phyloP scores from a whole-genome alignment of 2,888 invertebrate genomes.

The Prosapia bicincta region DNA sequence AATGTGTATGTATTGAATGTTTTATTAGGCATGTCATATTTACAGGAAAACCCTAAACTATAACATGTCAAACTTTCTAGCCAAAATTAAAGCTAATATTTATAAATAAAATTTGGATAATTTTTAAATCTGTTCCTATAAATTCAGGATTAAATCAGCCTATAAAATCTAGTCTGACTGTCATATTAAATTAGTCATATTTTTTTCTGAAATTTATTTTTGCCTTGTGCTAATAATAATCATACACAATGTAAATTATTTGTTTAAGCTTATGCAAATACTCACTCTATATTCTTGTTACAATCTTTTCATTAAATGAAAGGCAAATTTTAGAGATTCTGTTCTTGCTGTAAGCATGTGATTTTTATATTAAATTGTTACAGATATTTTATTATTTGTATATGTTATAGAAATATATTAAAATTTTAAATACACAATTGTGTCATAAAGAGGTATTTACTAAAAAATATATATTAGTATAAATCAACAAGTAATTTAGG shows the following conservation, averaged over 20 bases:
- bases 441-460: background rate
- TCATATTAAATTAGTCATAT: background rate
- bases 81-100: too few species aligned
- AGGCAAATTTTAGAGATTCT: constrained; percentile 6
- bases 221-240: background rate
- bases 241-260: background rate
- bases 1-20: too few species aligned
- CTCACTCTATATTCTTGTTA: background rate
- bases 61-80: too few species aligned
- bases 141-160: too few species aligned
- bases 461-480: background rate
- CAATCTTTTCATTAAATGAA: constrained; percentile 23
- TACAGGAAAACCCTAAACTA: too few species aligned
- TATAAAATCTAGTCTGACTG: background rate
- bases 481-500: background rate
- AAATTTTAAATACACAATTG: background rate
- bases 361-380: constrained; percentile 7
- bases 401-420: too few species aligned
- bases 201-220: background rate
- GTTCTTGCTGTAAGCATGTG: constrained; percentile 20
- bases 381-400: background rate
- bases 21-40: too few species aligned
- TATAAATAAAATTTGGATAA: too few species aligned
- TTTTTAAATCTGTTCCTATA: too few species aligned
- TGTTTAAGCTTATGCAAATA: background rate